Evolutionary conservation across 2,888 invertebrate genomes (phyloP).

Genomic region (Lithophane leautieri): DNA sequence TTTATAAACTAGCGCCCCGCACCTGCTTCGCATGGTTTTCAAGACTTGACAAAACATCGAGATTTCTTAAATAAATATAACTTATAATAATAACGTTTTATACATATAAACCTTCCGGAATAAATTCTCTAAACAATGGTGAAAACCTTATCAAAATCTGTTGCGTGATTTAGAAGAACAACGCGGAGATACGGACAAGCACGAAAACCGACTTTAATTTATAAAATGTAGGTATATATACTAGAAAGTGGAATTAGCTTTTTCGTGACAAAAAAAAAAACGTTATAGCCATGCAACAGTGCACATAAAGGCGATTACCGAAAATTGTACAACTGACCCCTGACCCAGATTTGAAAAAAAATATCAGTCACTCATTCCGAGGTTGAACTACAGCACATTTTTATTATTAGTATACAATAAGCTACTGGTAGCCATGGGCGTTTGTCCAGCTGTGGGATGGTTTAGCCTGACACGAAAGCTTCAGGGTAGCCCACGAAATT

Average conservation of each 20-base stretch:
- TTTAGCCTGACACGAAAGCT: too few relatives aligned
- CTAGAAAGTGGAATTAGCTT: not conserved
- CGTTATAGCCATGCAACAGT: not conserved
- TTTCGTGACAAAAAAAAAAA: not conserved
- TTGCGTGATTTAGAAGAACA: not conserved
- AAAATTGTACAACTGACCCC: conserved; percentile 23
- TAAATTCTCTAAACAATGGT: not conserved
- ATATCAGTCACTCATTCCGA: not conserved
- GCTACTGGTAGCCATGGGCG: not conserved
- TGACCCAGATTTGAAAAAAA: conserved; percentile 27
- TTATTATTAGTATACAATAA: not conserved
- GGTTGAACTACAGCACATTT: not conserved
- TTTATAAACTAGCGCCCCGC: not conserved
- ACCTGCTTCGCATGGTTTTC: too few relatives aligned
- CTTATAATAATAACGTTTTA: too few relatives aligned
- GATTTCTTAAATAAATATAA: too few relatives aligned
- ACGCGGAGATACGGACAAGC: not conserved
- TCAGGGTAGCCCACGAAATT: too few relatives aligned
- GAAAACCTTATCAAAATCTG: not conserved
- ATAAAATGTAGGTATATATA: not conserved
- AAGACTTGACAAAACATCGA: too few relatives aligned
- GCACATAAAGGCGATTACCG: not conserved
- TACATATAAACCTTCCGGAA: too few relatives aligned
- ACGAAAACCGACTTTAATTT: not conserved
- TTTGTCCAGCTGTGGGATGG: too few relatives aligned